These are phyloP conservation scores for Eunapius fragilis DNA, from an alignment of 37 sponge, comb jelly and placozoan species.

Conservation along the genomic window DNA sequence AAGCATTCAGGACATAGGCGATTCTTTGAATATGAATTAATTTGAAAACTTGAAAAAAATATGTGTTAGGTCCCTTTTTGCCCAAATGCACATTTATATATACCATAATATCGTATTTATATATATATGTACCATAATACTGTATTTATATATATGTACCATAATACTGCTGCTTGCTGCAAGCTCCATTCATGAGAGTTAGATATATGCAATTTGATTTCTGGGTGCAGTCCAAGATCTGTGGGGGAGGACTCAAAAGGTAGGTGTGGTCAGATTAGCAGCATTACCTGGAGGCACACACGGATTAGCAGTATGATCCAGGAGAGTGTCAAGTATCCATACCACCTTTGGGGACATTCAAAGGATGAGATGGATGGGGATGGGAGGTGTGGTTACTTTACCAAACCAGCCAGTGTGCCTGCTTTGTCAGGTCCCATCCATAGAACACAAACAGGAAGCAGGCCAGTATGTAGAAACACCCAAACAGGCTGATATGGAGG, in stretches of 20 bases:
- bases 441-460: slow-evolving; percentile 65
- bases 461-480: slow-evolving; percentile 60
- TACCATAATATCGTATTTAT: too few relatives aligned
- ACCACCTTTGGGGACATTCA: background rate
- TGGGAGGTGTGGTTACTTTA: background rate
- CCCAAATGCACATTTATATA: too few relatives aligned
- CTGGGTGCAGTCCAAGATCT: slow-evolving; percentile 61
- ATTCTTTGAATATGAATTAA: too few relatives aligned
- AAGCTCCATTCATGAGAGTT: slow-evolving; percentile 48
- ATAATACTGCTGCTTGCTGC: slow-evolving; percentile 33
- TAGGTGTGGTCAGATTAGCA: too few relatives aligned
- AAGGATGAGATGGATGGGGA: background rate
- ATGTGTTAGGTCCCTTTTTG: too few relatives aligned
- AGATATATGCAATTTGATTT: slow-evolving; percentile 6
- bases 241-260: background rate
- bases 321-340: slow-evolving; percentile 11
- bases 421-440: slow-evolving; percentile 56
- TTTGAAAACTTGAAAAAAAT: too few relatives aligned
- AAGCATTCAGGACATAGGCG: too few relatives aligned
- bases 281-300: slow-evolving; percentile 71
- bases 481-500: slow-evolving; percentile 64
- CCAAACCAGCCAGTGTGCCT: background rate
- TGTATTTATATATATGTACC: slow-evolving; percentile 4
- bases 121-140: too few relatives aligned
- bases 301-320: slow-evolving; percentile 37